Conservation (phyloP, 2,113 vertebrate species). For the Strix aluco region DNA sequence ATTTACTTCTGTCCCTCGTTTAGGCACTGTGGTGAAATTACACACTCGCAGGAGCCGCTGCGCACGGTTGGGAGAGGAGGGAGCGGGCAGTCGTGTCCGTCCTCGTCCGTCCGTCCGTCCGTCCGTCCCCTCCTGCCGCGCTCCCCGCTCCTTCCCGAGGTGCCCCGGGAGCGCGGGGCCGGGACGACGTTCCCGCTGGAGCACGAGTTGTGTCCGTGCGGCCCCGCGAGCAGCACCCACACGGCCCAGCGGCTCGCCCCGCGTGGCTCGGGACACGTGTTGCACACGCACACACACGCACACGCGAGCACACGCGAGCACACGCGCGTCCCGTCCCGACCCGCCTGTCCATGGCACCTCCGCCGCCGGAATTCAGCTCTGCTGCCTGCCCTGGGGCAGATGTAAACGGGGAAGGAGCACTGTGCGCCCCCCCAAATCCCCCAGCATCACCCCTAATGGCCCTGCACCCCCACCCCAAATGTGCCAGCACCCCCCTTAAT, state of each 20-base stretch:
- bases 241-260: accelerated
- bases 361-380: accelerated
- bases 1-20: slow-evolving; percentile 77
- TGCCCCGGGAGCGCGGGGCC: accelerated
- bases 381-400: background rate
- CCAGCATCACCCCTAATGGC: background rate
- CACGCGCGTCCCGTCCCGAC: accelerated
- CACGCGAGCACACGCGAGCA: accelerated
- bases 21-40: slow-evolving; percentile 80
- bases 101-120: background rate
- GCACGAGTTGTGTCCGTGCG: accelerated
- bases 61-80: background rate
- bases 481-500: background rate
- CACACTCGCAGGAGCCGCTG: background rate
- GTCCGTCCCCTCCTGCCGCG: background rate
- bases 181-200: background rate
- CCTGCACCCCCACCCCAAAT: background rate
- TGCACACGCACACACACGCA: accelerated
- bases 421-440: background rate
- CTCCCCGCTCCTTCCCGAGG: background rate
- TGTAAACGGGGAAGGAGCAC: too few species aligned
- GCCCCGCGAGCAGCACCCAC: background rate
- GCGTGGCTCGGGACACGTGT: accelerated
- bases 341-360: accelerated
- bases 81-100: accelerated